phyloP scores from a whole-genome alignment of 1,140 invertebrate species.

The Drosophila prosaltans region DNA sequence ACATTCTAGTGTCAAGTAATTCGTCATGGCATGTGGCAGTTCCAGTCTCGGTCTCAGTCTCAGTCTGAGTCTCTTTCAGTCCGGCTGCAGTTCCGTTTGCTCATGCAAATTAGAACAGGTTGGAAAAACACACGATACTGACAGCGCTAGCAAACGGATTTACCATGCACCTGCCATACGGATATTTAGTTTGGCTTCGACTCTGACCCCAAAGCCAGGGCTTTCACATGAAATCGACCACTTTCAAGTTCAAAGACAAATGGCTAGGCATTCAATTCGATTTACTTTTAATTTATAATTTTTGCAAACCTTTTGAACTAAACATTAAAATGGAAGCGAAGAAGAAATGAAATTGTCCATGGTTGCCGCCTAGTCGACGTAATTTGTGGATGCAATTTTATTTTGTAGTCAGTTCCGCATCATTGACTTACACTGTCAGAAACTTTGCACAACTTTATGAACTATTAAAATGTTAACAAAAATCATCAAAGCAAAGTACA shows the following conservation, averaged over 20 bases:
- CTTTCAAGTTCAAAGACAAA: constrained; percentile 79
- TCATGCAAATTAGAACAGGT: constrained; percentile 76
- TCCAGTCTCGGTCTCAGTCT: constrained; percentile 5
- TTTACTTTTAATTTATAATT: constrained; percentile 82
- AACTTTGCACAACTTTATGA: constrained; percentile 9
- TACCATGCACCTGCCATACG: constrained; percentile 68
- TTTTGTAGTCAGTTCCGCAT: constrained; percentile 77
- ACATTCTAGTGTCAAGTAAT: constrained; percentile 67
- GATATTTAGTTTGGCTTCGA: constrained; percentile 9
- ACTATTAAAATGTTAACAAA: background rate
- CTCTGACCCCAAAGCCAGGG: constrained; percentile 53
- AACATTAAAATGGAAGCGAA: constrained; percentile 56
- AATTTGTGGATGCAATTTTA: constrained; percentile 78
- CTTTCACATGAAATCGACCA: constrained; percentile 65
- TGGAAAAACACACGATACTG: constrained; percentile 65
- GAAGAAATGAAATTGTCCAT: constrained; percentile 77
- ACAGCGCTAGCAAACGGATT: constrained; percentile 69
- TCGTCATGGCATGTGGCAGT: constrained; percentile 72
- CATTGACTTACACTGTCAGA: constrained; percentile 46
- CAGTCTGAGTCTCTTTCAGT: constrained; percentile 18
- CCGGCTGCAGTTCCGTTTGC: constrained; percentile 74
- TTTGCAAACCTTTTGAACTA: constrained; percentile 74
- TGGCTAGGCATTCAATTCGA: constrained; percentile 76
- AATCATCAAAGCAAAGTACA: background rate
- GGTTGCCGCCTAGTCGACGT: constrained; percentile 47